phyloP scores from a whole-genome alignment of 37 sponge, comb jelly and placozoan genomes.

The Spongilla lacustris region DNA sequence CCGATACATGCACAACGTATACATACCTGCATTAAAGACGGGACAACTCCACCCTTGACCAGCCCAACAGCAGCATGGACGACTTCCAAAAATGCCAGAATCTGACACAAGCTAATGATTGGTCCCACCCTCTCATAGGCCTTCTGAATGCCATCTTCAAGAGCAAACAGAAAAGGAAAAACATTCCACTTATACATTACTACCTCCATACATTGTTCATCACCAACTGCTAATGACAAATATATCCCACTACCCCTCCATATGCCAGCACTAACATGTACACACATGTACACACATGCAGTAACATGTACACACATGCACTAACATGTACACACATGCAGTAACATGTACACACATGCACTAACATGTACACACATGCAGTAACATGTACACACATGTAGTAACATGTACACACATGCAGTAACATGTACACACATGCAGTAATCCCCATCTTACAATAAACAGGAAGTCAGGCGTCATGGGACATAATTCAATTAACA shows the following conservation, averaged over 20 bases:
- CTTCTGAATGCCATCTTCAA: slow-evolving; percentile 29
- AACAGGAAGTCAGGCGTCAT: no score
- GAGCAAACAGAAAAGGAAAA: not conserved
- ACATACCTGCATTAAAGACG: slow-evolving; percentile 72
- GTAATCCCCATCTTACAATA: no score
- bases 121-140: slow-evolving; percentile 62
- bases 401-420: no score
- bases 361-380: no score
- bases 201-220: no score
- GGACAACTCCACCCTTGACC: slow-evolving; percentile 57
- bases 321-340: not conserved
- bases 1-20: not conserved
- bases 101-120: slow-evolving; percentile 56
- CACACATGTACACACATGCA: slow-evolving; percentile 18
- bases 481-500: no score
- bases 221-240: no score
- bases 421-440: no score
- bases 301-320: not conserved
- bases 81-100: slow-evolving; percentile 68
- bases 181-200: not conserved
- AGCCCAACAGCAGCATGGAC: slow-evolving; percentile 63
- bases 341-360: no score
- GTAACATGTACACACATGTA: no score
- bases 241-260: no score
- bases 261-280: no score